Evolutionary conservation across 2,113 vertebrate genomes (phyloP), one percentile per base, ranked within the genome.

Genomic region (Oreotrochilus melanogaster): DNA sequence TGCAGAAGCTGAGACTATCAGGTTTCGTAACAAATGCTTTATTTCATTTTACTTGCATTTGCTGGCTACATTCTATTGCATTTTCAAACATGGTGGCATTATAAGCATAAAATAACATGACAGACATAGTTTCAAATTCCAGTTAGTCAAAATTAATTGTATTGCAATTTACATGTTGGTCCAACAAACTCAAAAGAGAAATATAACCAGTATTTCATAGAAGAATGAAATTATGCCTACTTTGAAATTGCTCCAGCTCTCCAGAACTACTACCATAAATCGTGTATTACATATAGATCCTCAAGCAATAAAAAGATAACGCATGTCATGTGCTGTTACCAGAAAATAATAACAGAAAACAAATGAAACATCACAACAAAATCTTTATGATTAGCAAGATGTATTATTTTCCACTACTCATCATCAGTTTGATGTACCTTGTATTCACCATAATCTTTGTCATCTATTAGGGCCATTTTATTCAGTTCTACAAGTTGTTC

Each of bases 401-500:
- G 43, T 47, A 94, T 96, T 94, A 58, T 95, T 57, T 93, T 78
- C 67, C 57, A 78, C 95, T 96, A 97, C 18, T 15, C 18, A n/a
- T 25, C 24, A 57, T 87, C 39, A 84, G 54, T 62, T 71, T 71
- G 72, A 33, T 76, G 58, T 98, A 99, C 99, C 98, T 98, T 98
- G 96, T 99, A 99, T 66, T 99, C 98, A 82, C 98, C 92, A 97
- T 98, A 99, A 95, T 99, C 99, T 96, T 98, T 98, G 87, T 96
- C 97, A 94, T 99, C 98, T 91, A 99, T 98, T 31, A 99, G 96
- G 62, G 97, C 96, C 79, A 98, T 97, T 97, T 99, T 99, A 93
- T 98, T 88, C 91, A 98, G 48, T 91, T 99, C 98, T 84, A 91
- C 3, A n/a, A 95, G 82, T 57, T 98, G 97, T 30, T 97, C 97